phyloP scores from a whole-genome alignment of 2,888 invertebrate genomes.

The Drosophila kuntzei region DNA sequence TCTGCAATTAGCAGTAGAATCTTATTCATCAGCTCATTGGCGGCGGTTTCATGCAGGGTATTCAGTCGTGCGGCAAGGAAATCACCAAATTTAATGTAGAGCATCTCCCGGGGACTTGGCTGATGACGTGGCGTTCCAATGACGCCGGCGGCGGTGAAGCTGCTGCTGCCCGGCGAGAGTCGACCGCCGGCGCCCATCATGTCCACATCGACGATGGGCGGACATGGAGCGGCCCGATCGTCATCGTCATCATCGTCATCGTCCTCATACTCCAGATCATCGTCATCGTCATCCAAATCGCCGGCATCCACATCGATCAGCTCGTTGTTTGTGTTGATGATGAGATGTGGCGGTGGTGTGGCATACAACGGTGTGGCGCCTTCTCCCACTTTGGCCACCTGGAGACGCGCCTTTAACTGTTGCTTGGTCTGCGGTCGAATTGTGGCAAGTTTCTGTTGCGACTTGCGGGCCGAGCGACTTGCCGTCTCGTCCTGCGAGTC shows the following conservation, averaged over 20 bases:
- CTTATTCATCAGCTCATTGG: constrained; percentile 84
- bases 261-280: constrained; percentile 62
- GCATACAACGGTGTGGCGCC: constrained; percentile 45
- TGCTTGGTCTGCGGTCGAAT: constrained; percentile 70
- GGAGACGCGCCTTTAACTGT: constrained; percentile 64
- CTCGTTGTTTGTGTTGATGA: constrained; percentile 74
- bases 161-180: constrained; percentile 60
- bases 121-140: constrained; percentile 46
- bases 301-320: constrained; percentile 74
- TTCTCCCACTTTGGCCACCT: constrained; percentile 29
- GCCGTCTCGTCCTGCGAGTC: constrained; percentile 58
- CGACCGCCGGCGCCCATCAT: constrained; percentile 48
- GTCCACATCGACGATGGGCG: constrained; percentile 40
- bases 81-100: constrained; percentile 83
- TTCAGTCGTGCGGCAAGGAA: constrained; percentile 84
- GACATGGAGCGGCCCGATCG: constrained; percentile 41
- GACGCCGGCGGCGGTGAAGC: constrained; percentile 51
- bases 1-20: constrained; percentile 83
- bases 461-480: constrained; percentile 14
- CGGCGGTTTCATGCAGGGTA: constrained; percentile 82
- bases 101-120: constrained; percentile 77
- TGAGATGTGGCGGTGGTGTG: constrained; percentile 62
- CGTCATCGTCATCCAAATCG: constrained; percentile 72
- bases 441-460: constrained; percentile 56
- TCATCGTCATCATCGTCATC: constrained; percentile 72